phyloP scores from a whole-genome alignment of 2,113 vertebrate species.

The Vombatus ursinus region DNA sequence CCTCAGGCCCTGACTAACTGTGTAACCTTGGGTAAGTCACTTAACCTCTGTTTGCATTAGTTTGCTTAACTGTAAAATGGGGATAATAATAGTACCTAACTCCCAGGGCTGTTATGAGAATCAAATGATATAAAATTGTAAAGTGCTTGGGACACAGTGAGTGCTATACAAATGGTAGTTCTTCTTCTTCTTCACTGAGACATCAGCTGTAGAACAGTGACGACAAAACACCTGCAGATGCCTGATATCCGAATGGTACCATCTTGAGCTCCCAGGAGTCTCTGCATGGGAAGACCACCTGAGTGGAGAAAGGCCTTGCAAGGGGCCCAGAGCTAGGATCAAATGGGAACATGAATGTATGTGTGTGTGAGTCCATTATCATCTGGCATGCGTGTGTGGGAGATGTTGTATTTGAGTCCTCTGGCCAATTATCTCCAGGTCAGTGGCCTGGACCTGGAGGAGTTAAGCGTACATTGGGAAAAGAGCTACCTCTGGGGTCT shows the following conservation, averaged over 20 bases:
- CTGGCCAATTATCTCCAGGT: neutral
- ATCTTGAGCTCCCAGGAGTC: neutral
- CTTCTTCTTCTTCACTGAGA: neutral
- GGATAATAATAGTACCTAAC: neutral
- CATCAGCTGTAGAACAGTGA: neutral
- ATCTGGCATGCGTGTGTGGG: neutral
- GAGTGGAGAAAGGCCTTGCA: neutral
- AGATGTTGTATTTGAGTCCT: neutral
- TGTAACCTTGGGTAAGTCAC: neutral
- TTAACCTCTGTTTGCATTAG: neutral
- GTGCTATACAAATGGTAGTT: neutral
- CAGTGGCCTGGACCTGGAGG: neutral
- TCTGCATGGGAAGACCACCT: neutral
- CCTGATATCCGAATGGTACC: neutral
- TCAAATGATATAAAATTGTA: neutral
- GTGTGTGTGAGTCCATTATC: neutral
- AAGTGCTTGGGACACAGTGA: neutral
- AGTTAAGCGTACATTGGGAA: neutral
- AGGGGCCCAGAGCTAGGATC: neutral
- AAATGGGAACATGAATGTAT: no score
- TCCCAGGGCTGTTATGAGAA: neutral
- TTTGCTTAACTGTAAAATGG: slow-evolving; percentile 4
- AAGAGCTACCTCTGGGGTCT: neutral
- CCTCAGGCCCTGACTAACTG: neutral
- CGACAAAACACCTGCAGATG: neutral